Conservation (phyloP, 2,797 vertebrate species). For the Pipistrellus nathusii region DNA sequence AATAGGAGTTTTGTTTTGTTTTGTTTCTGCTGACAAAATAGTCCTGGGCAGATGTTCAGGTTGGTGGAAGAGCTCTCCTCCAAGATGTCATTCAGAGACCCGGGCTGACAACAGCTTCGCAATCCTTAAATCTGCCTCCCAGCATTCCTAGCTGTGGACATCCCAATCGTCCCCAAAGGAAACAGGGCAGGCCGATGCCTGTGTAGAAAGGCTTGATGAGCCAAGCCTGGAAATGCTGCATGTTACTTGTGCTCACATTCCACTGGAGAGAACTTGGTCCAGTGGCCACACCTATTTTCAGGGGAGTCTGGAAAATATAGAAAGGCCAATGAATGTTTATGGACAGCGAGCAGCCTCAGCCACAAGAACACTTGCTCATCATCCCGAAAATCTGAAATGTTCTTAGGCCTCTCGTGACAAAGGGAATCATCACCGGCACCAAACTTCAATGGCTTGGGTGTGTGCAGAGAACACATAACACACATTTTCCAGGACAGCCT, state of each 20-base stretch:
- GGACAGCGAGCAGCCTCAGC: neutral
- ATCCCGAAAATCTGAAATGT: neutral
- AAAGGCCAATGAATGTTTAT: neutral
- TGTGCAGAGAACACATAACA: neutral
- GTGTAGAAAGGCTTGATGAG: neutral
- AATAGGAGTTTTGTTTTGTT: neutral
- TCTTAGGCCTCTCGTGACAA: neutral
- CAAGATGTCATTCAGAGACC: neutral
- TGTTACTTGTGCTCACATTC: neutral
- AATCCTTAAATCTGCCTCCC: neutral
- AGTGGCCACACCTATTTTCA: neutral
- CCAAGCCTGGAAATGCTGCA: neutral
- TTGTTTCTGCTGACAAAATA: neutral
- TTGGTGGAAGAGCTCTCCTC: neutral
- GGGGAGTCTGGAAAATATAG: neutral
- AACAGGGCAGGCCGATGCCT: neutral
- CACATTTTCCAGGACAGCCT: neutral
- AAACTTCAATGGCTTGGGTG: neutral
- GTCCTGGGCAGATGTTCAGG: neutral
- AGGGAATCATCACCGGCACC: neutral
- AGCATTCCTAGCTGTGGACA: neutral
- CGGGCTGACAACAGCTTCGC: neutral
- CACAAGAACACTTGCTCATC: neutral
- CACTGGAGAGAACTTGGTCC: slow-evolving; percentile 2
- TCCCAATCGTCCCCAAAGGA: neutral